Conservation (phyloP, 2,113 vertebrate genomes). For the Sapajus apella region DNA sequence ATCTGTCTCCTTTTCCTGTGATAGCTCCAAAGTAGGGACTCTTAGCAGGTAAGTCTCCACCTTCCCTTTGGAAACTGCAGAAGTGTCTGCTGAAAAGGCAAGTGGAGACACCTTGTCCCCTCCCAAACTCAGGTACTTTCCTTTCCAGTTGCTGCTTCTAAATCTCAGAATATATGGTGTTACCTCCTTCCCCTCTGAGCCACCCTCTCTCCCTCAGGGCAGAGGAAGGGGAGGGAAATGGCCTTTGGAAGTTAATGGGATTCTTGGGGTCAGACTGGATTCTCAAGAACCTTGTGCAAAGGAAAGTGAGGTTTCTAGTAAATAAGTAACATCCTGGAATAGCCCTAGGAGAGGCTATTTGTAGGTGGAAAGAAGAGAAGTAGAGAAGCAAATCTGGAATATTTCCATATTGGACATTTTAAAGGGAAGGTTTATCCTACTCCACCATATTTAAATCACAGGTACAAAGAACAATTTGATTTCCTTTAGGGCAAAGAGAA, state of each 20-base stretch:
- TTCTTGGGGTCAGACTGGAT: not conserved
- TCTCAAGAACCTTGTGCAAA: slow-evolving; percentile 16
- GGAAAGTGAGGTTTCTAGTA: slow-evolving; percentile 53
- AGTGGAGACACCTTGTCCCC: not conserved
- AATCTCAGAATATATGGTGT: not conserved
- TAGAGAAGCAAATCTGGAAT: not conserved
- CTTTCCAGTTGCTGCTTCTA: not conserved
- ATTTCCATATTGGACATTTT: not conserved
- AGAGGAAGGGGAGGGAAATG: too few species aligned
- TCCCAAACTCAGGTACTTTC: not conserved
- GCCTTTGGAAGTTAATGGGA: not conserved
- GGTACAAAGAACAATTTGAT: not conserved
- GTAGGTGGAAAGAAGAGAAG: not conserved
- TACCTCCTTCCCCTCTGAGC: not conserved
- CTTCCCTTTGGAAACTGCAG: not conserved
- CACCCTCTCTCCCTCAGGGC: too few species aligned
- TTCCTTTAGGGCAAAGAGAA: not conserved
- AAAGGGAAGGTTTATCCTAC: not conserved
- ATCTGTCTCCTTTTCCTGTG: not conserved
- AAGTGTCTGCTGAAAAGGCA: not conserved
- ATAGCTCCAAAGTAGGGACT: not conserved
- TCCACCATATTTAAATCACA: not conserved
- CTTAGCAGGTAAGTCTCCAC: not conserved
- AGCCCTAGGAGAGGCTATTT: slow-evolving; percentile 9
- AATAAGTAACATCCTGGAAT: slow-evolving; percentile 58